Evolutionary conservation across 2,113 vertebrate species (phyloP).

Genomic region (Chloropsis hardwickii): DNA sequence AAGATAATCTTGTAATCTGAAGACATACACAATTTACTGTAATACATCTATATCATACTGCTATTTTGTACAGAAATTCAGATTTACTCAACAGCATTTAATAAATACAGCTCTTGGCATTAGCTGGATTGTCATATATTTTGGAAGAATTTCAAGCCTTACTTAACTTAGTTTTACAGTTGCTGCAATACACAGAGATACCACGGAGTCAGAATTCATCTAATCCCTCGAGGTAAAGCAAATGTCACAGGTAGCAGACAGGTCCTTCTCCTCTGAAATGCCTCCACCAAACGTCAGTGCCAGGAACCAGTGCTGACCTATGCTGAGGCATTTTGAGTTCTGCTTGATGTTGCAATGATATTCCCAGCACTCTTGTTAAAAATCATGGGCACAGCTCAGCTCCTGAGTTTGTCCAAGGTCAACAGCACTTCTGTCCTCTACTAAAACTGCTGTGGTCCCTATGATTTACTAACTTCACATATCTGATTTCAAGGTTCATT

Average conservation of each 20-base stretch:
- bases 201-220: background rate
- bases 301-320: background rate
- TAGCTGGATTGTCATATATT: background rate
- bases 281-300: fast-evolving
- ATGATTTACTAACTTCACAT: background rate
- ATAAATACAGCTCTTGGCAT: background rate
- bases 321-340: background rate
- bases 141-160: background rate
- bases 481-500: background rate
- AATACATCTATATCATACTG: background rate
- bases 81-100: background rate
- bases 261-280: background rate
- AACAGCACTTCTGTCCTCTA: background rate
- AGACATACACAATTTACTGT: background rate
- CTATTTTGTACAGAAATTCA: background rate
- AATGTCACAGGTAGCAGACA: background rate
- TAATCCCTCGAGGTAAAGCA: background rate
- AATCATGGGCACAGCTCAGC: background rate
- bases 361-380: background rate
- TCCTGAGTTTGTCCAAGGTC: background rate
- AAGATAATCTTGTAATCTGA: background rate
- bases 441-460: background rate
- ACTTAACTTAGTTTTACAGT: background rate
- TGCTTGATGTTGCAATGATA: background rate
- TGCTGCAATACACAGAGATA: background rate